Conservation (phyloP, 2,888 invertebrate genomes). For the Gnatocerus cornutus region DNA sequence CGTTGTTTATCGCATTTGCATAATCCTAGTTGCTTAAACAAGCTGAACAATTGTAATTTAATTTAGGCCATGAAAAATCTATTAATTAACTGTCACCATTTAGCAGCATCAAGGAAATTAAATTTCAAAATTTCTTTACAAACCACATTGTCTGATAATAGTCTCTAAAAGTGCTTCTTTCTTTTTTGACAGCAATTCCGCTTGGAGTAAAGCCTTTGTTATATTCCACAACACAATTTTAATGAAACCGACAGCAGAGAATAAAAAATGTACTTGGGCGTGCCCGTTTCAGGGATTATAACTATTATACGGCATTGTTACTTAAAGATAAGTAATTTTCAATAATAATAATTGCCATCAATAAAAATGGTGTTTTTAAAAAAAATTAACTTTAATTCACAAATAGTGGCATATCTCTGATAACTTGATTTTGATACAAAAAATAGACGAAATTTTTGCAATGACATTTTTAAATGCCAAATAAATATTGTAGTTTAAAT, state of each 20-base stretch:
- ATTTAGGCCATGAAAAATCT: conserved; percentile 5
- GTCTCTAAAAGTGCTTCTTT: conserved; percentile 22
- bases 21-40: not conserved
- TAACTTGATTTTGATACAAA: too few species aligned
- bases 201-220: conserved; percentile 30
- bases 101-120: conserved; percentile 20
- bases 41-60: not conserved
- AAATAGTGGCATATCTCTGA: too few species aligned
- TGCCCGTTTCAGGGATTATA: conserved; percentile 36
- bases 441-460: too few species aligned
- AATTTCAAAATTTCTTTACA: conserved; percentile 26
- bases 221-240: conserved; percentile 26
- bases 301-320: conserved; percentile 26
- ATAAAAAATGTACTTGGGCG: conserved; percentile 33
- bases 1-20: too few species aligned
- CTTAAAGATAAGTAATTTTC: conserved; percentile 20
- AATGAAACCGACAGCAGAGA: conserved; percentile 33
- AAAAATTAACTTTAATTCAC: too few species aligned
- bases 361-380: too few species aligned
- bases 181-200: conserved; percentile 30
- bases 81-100: conserved; percentile 24
- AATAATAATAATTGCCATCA: too few species aligned
- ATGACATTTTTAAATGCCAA: too few species aligned
- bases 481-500: too few species aligned
- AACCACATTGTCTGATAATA: conserved; percentile 29